Evolutionary conservation across 2,797 vertebrate species (phyloP), one percentile per base, ranked within the genome.

Genomic region (Squalus acanthias): DNA sequence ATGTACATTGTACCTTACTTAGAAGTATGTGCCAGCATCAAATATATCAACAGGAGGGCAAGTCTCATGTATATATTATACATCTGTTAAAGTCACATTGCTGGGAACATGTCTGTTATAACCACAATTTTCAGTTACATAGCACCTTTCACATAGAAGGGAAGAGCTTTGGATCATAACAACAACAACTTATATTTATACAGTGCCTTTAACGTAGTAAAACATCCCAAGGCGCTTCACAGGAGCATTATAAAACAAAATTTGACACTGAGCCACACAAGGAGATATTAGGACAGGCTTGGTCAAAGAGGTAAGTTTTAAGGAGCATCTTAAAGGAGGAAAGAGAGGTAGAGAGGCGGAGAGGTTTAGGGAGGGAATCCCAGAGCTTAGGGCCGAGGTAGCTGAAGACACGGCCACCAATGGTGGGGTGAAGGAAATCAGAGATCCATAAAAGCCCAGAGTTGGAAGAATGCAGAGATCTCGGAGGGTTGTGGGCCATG

Each of bases 1-100:
- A 63, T 69, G 20, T 94, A 69, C 92, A 46, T 20, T 94, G 92
- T 94, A 69, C 39, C n/a, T 39, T 94, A 20, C 91, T 91, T 91
- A 57, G 26, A 60, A 93, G 60, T 65, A 24, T 17, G 39, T 94
- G n/a, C 63, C 92, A 94, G 33, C 60, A 53, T 53, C 87, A 88
- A 57, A 88, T 88, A 88, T 53, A 88, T 57, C 85, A 88, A 88
- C 50, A 93, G 91, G 63, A 22, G 60, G 33, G 6, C 91, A 46
- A 91, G 22, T 91, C 26, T 33, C 13, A 88, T 69, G n/a, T 39
- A n/a, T 39, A 22, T 20, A 22, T 67, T 24, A 67, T 39, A 65
- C 15, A 12, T 20, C 5, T 88, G 50, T 53, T 53, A 57, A 76
- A 26, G 74, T 76, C 74, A 57, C 22, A 53, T 29, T 89, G 53